Base-by-base conservation (phyloP, 2,113 vertebrate genomes). In the Barbus barbus region DNA sequence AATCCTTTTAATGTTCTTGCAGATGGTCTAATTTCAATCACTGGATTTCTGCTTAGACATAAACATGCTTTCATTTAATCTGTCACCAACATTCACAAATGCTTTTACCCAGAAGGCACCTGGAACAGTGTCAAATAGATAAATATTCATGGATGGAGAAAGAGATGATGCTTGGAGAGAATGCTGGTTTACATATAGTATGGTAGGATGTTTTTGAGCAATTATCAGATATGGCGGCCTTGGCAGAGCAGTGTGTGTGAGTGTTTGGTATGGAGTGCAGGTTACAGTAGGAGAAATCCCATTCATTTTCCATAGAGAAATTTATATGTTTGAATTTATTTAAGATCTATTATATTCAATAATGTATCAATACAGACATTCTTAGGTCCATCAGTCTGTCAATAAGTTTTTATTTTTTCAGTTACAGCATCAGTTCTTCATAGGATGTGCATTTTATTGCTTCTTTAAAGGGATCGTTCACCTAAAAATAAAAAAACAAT, bases 11-110 rank as follows among this genome's bases (percentile, higher is more conserved):
- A 88, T 84, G 76, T 84, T 67, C 73, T 22, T 36, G 63, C 79
- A 51, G 78, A 84, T 28, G 58, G 11, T 82, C 85, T 46, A 60
- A 60, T 38, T 83, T 85, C 85, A 58, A 36, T 89, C 86, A 85
- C 82, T 51, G 26, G 16, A 28, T 51, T 75, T 28, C 72, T 51
- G 86, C 86, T 87, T 33, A 81, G 86, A 53, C 87, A 5, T n/a
- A 60, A 26, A 78, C 63, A n/a, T 26, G 9, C 24, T 60, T 79
- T 24, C 24, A 77, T 58, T 65, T 24, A 84, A 16, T 71, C 71
- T 65, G 74, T 38, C 73, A 81, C 56, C 22, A 83, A 79, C 61
- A 51, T 65, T 67, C 46, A 89, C 85, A 84, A 87, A 87, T 65
- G 65, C 24, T 16, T 81, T 51, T 41, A 51, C 83, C 72, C 80